These are phyloP conservation scores for Pseudopleuronectes americanus DNA, from an alignment of 2,797 vertebrate genomes.

Conservation along the genomic window DNA sequence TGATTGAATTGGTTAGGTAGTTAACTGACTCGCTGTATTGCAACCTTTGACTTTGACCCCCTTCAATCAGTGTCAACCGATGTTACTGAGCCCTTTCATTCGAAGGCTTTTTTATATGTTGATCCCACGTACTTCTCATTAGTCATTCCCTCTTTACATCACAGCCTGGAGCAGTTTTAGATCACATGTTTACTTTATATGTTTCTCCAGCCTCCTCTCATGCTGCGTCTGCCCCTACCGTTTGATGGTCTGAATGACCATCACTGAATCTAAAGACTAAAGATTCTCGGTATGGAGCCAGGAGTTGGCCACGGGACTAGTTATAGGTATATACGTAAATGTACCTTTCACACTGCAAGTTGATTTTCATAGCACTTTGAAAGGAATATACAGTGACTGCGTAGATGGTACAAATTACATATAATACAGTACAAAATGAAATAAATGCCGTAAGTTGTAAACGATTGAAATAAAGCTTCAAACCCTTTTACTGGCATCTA, in stretches of 20 bases:
- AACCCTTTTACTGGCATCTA: not conserved
- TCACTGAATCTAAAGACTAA: too few relatives aligned
- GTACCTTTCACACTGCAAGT: too few relatives aligned
- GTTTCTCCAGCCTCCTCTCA: too few relatives aligned
- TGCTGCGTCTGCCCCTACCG: too few relatives aligned
- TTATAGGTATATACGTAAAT: too few relatives aligned
- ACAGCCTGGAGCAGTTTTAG: not conserved
- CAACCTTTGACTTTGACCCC: constrained; percentile 10
- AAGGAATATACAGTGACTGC: not conserved
- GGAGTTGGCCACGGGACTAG: not conserved
- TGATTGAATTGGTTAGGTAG: constrained; percentile 6
- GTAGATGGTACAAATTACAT: not conserved
- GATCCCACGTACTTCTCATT: not conserved
- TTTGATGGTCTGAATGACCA: too few relatives aligned
- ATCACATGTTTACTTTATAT: not conserved
- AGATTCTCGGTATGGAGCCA: not conserved
- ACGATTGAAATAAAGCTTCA: not conserved
- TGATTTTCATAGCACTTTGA: not conserved
- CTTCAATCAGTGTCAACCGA: not conserved
- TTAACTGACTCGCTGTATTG: constrained; percentile 11
- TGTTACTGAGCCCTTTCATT: too few relatives aligned
- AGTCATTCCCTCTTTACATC: not conserved
- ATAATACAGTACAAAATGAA: not conserved
- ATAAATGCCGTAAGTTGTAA: not conserved
- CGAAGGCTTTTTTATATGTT: not conserved